A percentile compares a stretch with the other conserved stretches of the same genome.
Evolutionary conservation across 2,888 invertebrate genomes (phyloP).

Genomic region (Eupithecia insigniata): DNA sequence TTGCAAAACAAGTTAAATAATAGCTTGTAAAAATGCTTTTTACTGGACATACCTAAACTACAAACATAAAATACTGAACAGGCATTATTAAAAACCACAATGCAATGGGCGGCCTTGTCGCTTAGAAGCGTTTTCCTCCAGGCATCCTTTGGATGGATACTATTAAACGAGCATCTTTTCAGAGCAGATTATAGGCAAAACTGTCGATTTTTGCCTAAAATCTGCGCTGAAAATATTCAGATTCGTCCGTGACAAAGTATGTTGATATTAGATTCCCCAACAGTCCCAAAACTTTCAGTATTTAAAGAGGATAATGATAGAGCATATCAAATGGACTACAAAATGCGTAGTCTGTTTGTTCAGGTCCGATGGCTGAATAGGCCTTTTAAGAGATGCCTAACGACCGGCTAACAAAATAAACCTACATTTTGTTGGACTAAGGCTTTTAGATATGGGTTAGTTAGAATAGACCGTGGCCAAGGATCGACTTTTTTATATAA

Average conservation of each 20-base stretch:
- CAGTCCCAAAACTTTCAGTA: conserved; percentile 8
- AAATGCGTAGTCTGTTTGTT: conserved; percentile 22
- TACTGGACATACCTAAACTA: no score
- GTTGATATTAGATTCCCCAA: conserved; percentile 2
- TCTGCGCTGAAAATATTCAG: no score
- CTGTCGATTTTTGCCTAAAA: no score
- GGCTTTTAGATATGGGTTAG: no score
- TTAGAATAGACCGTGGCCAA: no score
- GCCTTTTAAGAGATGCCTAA: conserved; percentile 5
- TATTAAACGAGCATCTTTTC: not conserved
- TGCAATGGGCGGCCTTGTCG: no score
- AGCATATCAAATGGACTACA: conserved; percentile 9
- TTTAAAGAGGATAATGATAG: conserved; percentile 13
- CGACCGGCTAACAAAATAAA: not conserved
- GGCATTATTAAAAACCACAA: no score
- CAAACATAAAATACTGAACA: no score
- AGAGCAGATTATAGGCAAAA: not conserved
- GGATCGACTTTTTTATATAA: no score
- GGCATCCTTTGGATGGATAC: not conserved
- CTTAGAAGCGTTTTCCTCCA: not conserved
- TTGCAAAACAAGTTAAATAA: no score
- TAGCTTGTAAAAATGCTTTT: no score
- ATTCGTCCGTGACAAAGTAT: conserved; percentile 6
- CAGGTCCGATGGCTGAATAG: conserved; percentile 19
- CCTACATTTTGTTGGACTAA: no score